Percentiles rank a stretch among this genome's conserved stretches.
These are phyloP conservation scores for Crypturellus tataupa DNA, from an alignment of 2,797 vertebrate genomes.

Conservation along the genomic window DNA sequence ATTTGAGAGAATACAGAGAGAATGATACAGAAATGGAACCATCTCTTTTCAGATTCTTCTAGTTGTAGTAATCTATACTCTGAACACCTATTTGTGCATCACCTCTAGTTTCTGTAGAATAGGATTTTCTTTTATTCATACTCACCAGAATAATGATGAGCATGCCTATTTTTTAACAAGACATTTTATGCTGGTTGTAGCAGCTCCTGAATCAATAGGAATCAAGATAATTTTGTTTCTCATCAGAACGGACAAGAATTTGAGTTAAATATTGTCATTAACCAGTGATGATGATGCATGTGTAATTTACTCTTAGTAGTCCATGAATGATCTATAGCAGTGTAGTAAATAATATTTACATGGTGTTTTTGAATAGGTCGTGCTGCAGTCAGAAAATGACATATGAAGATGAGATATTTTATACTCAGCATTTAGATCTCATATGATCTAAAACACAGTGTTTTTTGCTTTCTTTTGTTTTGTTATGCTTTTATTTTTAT, in stretches of 20 bases:
- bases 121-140: background rate
- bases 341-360: conserved; percentile 34
- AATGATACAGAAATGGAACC: background rate
- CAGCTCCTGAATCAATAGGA: background rate
- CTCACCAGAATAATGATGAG: background rate
- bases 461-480: no score
- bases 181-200: background rate
- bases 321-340: conserved; percentile 30
- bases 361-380: conserved; percentile 28
- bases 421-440: conserved; percentile 19
- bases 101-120: background rate
- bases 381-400: conserved; percentile 32
- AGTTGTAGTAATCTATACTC: background rate
- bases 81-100: background rate
- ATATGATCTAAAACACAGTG: background rate
- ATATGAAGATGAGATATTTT: conserved; percentile 34
- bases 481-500: no score
- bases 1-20: background rate
- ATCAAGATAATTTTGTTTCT: conserved; percentile 32
- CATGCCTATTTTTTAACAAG: background rate
- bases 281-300: conserved; percentile 1
- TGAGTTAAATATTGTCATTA: conserved; percentile 60
- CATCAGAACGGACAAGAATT: background rate
- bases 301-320: conserved; percentile 4
- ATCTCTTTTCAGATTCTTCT: background rate